Evolutionary conservation across 2,888 invertebrate species (phyloP), one percentile per base, ranked within the genome.

Genomic region (Hypercompe scribonia): DNA sequence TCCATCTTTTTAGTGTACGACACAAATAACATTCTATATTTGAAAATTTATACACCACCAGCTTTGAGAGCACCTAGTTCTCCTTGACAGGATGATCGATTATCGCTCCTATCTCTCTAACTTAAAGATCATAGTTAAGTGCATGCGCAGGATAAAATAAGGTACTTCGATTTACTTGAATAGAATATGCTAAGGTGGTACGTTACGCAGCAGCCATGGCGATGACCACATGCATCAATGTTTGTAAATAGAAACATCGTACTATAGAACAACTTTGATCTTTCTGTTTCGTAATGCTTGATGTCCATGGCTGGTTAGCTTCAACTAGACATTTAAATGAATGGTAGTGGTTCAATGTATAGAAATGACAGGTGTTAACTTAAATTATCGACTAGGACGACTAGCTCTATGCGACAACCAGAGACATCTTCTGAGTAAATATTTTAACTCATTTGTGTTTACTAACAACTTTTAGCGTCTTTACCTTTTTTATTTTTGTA

Each of bases 21-120:
- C 95, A 95, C 94, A 95, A 95, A 95, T 95, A 95, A 95, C 95
- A 91, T 95, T 95, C 95, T 95, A 95, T 94, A 94, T 95, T 95
- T 93, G 95, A 90, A 93, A 92, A 93, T 94, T 93, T 94, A 94
- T 93, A 94, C 93, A 89, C 93, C 91, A 91, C 90, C 89, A 90
- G 91, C 90, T 92, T 90, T 87, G 90, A 92, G 89, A 91, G 92
- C 89, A 85, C 87, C 90, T 91, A 91, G 89, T 86, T 85, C 87
- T 85, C 76, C 68, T 81, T 80, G 79, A 78, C 81, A 78, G 78
- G 71, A 77, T 75, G 71, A 69, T 76, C 87, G 79, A 92, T 79
- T 89, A 79, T 91, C 87, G 81, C 77, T 89, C 88, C 83, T 94
- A 91, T 83, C 74, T 34, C 80, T 54, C 70, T 2, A 71, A 18